Conservation (phyloP, 2,888 invertebrate genomes). For the Opisthograptis luteolata region DNA sequence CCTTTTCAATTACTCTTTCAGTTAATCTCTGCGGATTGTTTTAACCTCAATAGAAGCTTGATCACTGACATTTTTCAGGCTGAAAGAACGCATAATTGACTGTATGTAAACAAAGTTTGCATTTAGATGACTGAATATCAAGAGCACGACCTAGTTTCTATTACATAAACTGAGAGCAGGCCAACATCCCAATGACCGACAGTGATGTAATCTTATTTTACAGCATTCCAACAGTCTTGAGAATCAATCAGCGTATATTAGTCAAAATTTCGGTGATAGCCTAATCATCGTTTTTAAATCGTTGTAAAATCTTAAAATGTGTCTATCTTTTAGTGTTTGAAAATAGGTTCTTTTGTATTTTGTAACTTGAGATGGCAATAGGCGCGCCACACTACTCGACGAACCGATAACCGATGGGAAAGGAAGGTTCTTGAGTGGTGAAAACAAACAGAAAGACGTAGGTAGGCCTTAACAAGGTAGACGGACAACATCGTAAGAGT, state of each 20-base stretch:
- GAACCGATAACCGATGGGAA: no score
- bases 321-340: no score
- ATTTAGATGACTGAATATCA: conserved; percentile 39
- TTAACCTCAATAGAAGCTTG: conserved; percentile 26
- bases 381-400: no score
- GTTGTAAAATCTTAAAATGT: no score
- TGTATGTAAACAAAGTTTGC: conserved; percentile 38
- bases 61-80: conserved; percentile 24
- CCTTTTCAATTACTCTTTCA: conserved; percentile 14
- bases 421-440: no score
- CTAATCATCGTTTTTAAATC: no score
- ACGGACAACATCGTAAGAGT: no score
- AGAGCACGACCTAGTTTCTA: conserved; percentile 46
- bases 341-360: no score
- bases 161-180: conserved; percentile 54
- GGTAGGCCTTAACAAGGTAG: no score
- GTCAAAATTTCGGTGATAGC: conserved; percentile 16
- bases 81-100: conserved; percentile 32
- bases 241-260: conserved; percentile 27
- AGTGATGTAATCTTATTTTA: conserved; percentile 45
- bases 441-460: no score
- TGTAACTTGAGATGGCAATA: no score
- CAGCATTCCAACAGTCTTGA: conserved; percentile 23
- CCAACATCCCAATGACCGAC: conserved; percentile 54
- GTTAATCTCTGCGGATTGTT: conserved; percentile 24